These are phyloP conservation scores for Triops longicaudatus DNA, from an alignment of 1,140 invertebrate species.

Conservation along the genomic window DNA sequence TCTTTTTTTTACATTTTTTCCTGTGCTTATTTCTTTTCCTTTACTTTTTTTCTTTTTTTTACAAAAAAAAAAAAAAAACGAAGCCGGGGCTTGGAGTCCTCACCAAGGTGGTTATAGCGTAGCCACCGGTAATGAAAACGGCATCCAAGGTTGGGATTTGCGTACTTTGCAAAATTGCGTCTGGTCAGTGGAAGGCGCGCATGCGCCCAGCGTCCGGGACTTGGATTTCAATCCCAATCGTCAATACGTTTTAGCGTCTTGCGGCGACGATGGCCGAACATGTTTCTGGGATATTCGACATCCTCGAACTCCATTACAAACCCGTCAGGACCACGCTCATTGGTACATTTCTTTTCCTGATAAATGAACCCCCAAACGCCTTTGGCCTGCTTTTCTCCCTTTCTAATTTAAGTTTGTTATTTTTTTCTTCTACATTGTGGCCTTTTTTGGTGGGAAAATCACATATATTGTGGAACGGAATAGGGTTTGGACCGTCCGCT, in stretches of 20 bases:
- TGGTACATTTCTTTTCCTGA: slow-evolving; percentile 52
- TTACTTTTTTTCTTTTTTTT: no score
- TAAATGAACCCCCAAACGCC: not conserved
- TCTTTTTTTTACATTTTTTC: not conserved
- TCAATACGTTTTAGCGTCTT: slow-evolving; percentile 85
- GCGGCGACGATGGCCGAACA: slow-evolving; percentile 86
- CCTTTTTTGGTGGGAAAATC: not conserved
- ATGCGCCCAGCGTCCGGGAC: slow-evolving; percentile 49
- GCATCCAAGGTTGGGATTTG: slow-evolving; percentile 79
- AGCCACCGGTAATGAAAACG: slow-evolving; percentile 70
- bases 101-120: slow-evolving; percentile 81
- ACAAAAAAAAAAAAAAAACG: no score
- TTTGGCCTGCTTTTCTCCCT: not conserved
- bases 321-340: slow-evolving; percentile 83
- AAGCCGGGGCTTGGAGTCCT: slow-evolving; percentile 85
- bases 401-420: slow-evolving; percentile 22
- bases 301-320: slow-evolving; percentile 63
- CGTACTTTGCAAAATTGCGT: slow-evolving; percentile 40
- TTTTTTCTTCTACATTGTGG: not conserved
- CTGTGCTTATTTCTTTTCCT: not conserved
- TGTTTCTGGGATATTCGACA: slow-evolving; percentile 95
- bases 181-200: slow-evolving; percentile 20
- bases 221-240: slow-evolving; percentile 95
- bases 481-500: slow-evolving; percentile 85
- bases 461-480: slow-evolving; percentile 30